These are phyloP conservation scores for Heterohyrax brucei DNA, from an alignment of 2,797 vertebrate genomes.

Conservation along the genomic window DNA sequence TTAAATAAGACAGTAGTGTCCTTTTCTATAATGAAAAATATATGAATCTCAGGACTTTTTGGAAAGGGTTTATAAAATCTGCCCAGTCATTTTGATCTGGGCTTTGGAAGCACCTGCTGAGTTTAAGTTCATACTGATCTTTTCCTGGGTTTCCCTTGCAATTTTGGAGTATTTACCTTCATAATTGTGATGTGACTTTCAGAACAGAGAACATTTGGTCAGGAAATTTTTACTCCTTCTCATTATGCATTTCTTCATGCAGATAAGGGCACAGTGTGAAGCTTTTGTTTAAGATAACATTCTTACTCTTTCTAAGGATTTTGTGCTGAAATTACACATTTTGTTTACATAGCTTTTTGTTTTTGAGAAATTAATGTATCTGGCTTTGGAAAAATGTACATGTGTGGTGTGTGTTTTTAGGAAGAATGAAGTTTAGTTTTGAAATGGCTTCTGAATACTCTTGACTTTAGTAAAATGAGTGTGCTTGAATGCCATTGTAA, in stretches of 20 bases:
- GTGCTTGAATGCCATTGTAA: slow-evolving; percentile 56
- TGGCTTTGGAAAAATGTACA: slow-evolving; percentile 44
- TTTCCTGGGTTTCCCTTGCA: slow-evolving; percentile 8
- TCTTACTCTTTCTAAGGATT: slow-evolving; percentile 60
- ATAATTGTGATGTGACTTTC: slow-evolving; percentile 32
- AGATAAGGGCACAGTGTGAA: slow-evolving; percentile 17
- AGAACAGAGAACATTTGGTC: slow-evolving; percentile 48
- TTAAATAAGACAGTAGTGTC: background rate
- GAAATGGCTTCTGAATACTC: slow-evolving; percentile 1
- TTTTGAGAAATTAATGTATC: slow-evolving; percentile 30
- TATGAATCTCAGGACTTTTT: background rate
- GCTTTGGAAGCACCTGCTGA: background rate
- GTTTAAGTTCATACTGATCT: background rate
- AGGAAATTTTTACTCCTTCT: slow-evolving; percentile 18
- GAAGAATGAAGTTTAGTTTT: slow-evolving; percentile 27
- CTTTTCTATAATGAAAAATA: background rate
- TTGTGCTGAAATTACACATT: slow-evolving; percentile 63
- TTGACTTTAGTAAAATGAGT: background rate
- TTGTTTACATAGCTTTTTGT: slow-evolving; percentile 24
- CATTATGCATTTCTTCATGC: background rate
- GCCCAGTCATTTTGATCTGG: background rate
- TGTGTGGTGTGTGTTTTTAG: slow-evolving; percentile 41
- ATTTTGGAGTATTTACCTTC: background rate
- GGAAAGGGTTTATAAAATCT: background rate
- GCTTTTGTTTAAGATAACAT: slow-evolving; percentile 78